Evolutionary conservation across 2,113 vertebrate genomes (phyloP).

Genomic region (Sturnira hondurensis): DNA sequence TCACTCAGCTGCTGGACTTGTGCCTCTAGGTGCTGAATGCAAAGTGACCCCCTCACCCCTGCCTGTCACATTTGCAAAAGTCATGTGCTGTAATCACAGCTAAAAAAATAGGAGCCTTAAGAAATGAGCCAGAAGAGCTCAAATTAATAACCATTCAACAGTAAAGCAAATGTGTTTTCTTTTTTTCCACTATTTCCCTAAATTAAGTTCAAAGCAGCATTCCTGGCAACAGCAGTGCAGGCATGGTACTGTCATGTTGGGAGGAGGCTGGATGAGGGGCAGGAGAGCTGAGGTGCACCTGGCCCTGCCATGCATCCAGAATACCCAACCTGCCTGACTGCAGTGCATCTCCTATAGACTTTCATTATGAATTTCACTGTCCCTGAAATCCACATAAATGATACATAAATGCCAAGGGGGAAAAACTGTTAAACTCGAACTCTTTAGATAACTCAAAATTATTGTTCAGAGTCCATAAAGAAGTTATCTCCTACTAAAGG

Average conservation of each 20-base stretch:
- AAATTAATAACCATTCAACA: not conserved
- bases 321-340: not conserved
- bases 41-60: not conserved
- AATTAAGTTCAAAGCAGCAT: not conserved
- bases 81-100: not conserved
- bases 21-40: not conserved
- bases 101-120: not conserved
- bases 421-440: not conserved
- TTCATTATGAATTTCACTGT: not conserved
- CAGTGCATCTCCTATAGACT: not conserved
- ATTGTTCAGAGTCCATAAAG: not conserved
- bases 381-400: not conserved
- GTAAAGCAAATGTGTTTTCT: not conserved
- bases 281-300: not conserved
- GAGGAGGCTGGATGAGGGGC: not conserved
- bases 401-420: not conserved
- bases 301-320: not conserved
- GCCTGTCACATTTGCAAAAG: not conserved
- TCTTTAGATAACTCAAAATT: not conserved
- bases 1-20: not conserved
- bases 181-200: not conserved
- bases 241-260: not conserved
- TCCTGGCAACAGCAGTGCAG: not conserved
- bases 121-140: not conserved
- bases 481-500: slow-evolving; percentile 5